These are phyloP conservation scores for Aleiodes testaceus DNA, from an alignment of 2,888 invertebrate genomes.

Conservation along the genomic window DNA sequence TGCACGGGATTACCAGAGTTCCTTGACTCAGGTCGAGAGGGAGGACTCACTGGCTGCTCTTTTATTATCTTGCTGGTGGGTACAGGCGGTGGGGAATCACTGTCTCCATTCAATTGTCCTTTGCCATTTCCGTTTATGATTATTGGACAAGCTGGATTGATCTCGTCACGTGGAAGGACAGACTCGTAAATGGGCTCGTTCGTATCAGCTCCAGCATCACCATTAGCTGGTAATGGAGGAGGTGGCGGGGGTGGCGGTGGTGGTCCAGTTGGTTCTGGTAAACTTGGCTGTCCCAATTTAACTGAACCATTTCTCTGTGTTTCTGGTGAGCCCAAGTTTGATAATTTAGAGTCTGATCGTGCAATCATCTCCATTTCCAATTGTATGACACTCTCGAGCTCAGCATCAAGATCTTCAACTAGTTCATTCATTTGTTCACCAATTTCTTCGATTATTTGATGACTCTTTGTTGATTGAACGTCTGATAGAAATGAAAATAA, in stretches of 20 bases:
- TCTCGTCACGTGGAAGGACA: slow-evolving; percentile 82
- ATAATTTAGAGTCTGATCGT: slow-evolving; percentile 54
- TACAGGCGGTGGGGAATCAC: slow-evolving; percentile 63
- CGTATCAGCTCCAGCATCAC: slow-evolving; percentile 24
- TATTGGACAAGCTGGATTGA: slow-evolving; percentile 61
- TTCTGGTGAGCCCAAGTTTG: slow-evolving; percentile 55
- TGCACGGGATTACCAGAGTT: slow-evolving; percentile 58
- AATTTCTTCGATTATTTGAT: slow-evolving; percentile 85
- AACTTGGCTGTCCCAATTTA: slow-evolving; percentile 76
- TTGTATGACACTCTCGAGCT: slow-evolving; percentile 80
- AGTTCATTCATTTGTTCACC: slow-evolving; percentile 89
- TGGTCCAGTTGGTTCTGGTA: slow-evolving; percentile 85
- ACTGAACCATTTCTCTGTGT: slow-evolving; percentile 58
- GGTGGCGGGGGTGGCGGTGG: slow-evolving; percentile 82
- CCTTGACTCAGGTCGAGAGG: slow-evolving; percentile 62
- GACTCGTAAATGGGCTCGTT: slow-evolving; percentile 90
- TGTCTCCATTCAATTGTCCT: slow-evolving; percentile 58
- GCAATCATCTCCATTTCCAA: slow-evolving; percentile 75
- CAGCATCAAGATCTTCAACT: slow-evolving; percentile 87
- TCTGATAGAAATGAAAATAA: slow-evolving; percentile 92
- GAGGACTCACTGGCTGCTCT: slow-evolving; percentile 60
- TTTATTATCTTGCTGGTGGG: slow-evolving; percentile 63
- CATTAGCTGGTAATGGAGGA: slow-evolving; percentile 62
- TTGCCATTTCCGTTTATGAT: slow-evolving; percentile 60
- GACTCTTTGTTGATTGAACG: slow-evolving; percentile 78